Conservation (phyloP, 2,888 invertebrate species). For the Scaeva pyrastri region DNA sequence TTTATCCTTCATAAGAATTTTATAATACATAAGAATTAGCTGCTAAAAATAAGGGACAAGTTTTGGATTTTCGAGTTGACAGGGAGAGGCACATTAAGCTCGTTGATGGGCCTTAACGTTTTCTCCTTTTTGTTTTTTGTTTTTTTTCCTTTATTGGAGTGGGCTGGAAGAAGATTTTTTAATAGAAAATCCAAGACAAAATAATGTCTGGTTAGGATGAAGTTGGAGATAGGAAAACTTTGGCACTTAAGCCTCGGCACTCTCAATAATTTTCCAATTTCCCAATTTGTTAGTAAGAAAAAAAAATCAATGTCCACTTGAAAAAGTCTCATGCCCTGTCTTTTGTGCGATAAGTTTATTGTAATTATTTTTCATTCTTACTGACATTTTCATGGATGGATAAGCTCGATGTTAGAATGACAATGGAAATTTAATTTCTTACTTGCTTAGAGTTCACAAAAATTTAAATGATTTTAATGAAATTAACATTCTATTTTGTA, state of each 20-base stretch:
- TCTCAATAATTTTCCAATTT: constrained; percentile 30
- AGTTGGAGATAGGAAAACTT: constrained; percentile 47
- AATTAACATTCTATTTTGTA: too few species aligned
- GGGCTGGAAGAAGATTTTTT: background rate
- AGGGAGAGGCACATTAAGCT: background rate
- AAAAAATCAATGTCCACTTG: constrained; percentile 8
- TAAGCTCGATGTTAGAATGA: too few species aligned
- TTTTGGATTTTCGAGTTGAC: background rate
- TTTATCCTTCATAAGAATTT: constrained; percentile 43
- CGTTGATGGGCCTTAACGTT: constrained; percentile 18
- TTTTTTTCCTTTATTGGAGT: background rate
- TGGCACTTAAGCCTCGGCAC: constrained; percentile 23
- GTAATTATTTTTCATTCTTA: too few species aligned
- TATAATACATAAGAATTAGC: constrained; percentile 44
- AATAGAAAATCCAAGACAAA: constrained; percentile 3
- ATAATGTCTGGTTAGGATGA: constrained; percentile 26
- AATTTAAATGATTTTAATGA: too few species aligned
- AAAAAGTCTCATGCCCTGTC: background rate
- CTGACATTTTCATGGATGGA: too few species aligned
- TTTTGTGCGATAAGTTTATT: too few species aligned
- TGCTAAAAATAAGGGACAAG: constrained; percentile 31
- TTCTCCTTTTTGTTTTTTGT: background rate
- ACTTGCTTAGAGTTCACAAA: too few species aligned
- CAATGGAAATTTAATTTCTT: too few species aligned
- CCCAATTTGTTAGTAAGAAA: background rate